Evolutionary conservation across 2,113 vertebrate species (phyloP), one percentile per base, ranked within the genome.

Genomic region (Chionodraco myersi): DNA sequence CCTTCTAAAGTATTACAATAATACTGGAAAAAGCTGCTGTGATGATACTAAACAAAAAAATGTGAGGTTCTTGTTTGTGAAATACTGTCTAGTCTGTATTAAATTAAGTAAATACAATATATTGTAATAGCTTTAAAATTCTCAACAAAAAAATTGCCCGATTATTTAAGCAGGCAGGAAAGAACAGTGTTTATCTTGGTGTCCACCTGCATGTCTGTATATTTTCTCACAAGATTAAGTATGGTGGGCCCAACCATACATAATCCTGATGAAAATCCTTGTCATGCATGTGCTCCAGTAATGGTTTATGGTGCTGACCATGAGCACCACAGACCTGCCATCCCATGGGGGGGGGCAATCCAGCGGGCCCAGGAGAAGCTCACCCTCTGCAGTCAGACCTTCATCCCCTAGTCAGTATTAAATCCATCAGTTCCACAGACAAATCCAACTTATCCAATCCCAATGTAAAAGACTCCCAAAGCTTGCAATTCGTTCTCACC

Each of bases 381-480:
- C 52, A 51, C 47, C n/a, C 77, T 49, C 73, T 68, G 72, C 45
- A 70, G 57, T 65, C 78, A 77, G 53, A 72, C 63, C 54, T 51
- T 68, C 69, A 77, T 77, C 73, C 54, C 49, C 48, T 72, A 53
- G 26, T 80, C 66, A 13, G 34, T 45, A 72, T 70, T 89, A 91
- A 92, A 86, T 83, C 91, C 81, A 89, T 92, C 86, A 77, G 88
- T 93, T 93, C 89, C 93, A 86, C 82, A 30, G 79, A 67, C 76
- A 88, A 90, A 91, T 89, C 84, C 88, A 91, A 89, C 88, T 79
- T 80, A 92, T 89, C 90, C 81, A 84, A 86, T 89, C 84, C 84
- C 79, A 82, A 83, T 86, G 53, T 56, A 53, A 54, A 41, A 72
- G 66, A 72, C 72, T 68, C 79, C 85, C 45, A 77, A 79, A 80